These are phyloP conservation scores for Pseudoips prasinana DNA, from an alignment of 2,888 invertebrate species.

Conservation along the genomic window DNA sequence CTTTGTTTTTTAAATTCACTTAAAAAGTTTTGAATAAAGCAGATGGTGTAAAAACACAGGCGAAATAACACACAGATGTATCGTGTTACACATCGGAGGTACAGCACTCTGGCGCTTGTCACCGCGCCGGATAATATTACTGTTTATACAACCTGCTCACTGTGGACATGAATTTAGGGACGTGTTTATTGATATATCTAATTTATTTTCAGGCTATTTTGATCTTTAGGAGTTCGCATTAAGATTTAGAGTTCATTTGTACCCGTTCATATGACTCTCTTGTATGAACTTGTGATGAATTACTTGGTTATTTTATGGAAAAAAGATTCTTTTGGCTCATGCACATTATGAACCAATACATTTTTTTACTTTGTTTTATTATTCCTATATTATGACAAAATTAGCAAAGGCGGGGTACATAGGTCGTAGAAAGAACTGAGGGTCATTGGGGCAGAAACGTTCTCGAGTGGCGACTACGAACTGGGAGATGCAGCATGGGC, in stretches of 20 bases:
- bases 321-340: conserved; percentile 5
- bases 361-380: no score
- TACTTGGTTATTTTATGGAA: conserved; percentile 16
- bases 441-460: no score
- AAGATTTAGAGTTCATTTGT: no score
- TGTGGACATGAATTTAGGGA: conserved; percentile 50
- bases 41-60: conserved; percentile 41
- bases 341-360: no score
- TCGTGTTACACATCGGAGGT: conserved; percentile 47
- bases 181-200: conserved; percentile 13
- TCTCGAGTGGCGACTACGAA: no score
- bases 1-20: conserved; percentile 17
- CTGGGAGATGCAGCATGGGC: no score
- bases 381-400: no score
- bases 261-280: no score
- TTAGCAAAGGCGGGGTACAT: no score
- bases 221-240: not conserved
- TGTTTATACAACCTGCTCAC: conserved; percentile 67
- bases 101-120: conserved; percentile 56
- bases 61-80: conserved; percentile 37
- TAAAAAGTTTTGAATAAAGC: conserved; percentile 26
- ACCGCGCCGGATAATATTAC: conserved; percentile 52
- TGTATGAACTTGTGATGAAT: conserved; percentile 6
- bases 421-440: no score
- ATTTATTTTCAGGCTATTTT: conserved; percentile 9